These are phyloP conservation scores for Amphipoea lucens DNA, from an alignment of 2,888 invertebrate genomes.

Conservation along the genomic window DNA sequence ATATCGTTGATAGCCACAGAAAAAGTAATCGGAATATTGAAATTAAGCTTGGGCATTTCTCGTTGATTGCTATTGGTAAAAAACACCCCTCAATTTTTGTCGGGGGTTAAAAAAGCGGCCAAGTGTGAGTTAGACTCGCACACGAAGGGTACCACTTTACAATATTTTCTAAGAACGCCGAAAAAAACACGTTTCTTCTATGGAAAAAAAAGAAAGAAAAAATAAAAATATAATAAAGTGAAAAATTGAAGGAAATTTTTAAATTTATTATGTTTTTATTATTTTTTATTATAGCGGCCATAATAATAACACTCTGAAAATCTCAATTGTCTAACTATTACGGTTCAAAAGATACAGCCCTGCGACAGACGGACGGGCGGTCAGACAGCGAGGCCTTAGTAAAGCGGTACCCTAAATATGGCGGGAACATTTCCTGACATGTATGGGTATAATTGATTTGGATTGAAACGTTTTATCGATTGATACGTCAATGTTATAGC, in stretches of 20 bases:
- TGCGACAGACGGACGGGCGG: too few species aligned
- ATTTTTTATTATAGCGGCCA: too few species aligned
- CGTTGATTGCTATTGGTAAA: slow-evolving; percentile 47
- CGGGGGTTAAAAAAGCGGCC: neutral
- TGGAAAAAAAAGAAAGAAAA: neutral
- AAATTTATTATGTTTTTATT: neutral
- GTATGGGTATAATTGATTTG: slow-evolving; percentile 39
- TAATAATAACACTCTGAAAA: neutral
- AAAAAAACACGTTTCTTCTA: too few species aligned
- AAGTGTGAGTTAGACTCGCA: too few species aligned
- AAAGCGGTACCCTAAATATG: slow-evolving; percentile 10
- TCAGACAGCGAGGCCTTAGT: too few species aligned
- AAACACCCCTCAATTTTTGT: neutral
- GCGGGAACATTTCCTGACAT: slow-evolving; percentile 28
- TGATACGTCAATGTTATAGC: neutral
- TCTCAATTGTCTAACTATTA: neutral
- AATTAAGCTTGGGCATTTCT: slow-evolving; percentile 43
- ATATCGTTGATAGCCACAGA: slow-evolving; percentile 20
- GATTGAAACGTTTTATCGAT: slow-evolving; percentile 21
- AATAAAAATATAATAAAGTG: too few species aligned
- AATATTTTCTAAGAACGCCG: too few species aligned
- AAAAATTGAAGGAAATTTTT: neutral
- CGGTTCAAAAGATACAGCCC: too few species aligned
- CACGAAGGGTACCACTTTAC: too few species aligned
- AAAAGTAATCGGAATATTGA: slow-evolving; percentile 47